phyloP scores from a whole-genome alignment of 2,888 invertebrate species.

The Diachrysia chrysitis region DNA sequence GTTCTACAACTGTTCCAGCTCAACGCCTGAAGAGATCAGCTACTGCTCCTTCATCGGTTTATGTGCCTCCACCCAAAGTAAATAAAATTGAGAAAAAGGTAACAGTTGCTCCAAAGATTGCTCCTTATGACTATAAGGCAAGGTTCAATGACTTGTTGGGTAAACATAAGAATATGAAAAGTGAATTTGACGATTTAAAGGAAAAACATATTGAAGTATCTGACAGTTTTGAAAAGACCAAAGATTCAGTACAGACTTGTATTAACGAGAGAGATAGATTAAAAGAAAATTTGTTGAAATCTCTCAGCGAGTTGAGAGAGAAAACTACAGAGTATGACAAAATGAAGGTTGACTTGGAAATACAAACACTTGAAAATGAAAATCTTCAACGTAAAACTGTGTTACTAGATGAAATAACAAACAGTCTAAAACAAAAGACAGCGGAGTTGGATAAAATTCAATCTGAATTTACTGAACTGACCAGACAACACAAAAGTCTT shows the following conservation, averaged over 20 bases:
- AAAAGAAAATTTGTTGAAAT: slow-evolving; percentile 78
- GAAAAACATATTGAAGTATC: slow-evolving; percentile 87
- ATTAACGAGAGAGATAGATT: slow-evolving; percentile 75
- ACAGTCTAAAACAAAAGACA: slow-evolving; percentile 79
- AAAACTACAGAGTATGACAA: slow-evolving; percentile 76
- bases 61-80: slow-evolving; percentile 70
- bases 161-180: slow-evolving; percentile 89
- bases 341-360: slow-evolving; percentile 81
- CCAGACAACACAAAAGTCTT: slow-evolving; percentile 78
- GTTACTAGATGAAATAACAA: slow-evolving; percentile 81
- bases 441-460: slow-evolving; percentile 78
- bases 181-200: slow-evolving; percentile 85
- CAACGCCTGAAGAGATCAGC: slow-evolving; percentile 79
- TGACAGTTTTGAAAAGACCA: slow-evolving; percentile 86
- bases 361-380: slow-evolving; percentile 82
- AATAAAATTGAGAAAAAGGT: slow-evolving; percentile 80
- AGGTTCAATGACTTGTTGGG: slow-evolving; percentile 90
- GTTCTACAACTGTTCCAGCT: slow-evolving; percentile 64
- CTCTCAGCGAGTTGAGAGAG: slow-evolving; percentile 77
- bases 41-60: slow-evolving; percentile 72
- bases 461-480: slow-evolving; percentile 75
- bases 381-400: slow-evolving; percentile 80
- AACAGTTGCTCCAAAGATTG: slow-evolving; percentile 87
- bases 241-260: slow-evolving; percentile 75
- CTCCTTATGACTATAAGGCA: slow-evolving; percentile 91